These are phyloP conservation scores for Leucosticte australis DNA, from an alignment of 2,113 vertebrate species.

Conservation along the genomic window DNA sequence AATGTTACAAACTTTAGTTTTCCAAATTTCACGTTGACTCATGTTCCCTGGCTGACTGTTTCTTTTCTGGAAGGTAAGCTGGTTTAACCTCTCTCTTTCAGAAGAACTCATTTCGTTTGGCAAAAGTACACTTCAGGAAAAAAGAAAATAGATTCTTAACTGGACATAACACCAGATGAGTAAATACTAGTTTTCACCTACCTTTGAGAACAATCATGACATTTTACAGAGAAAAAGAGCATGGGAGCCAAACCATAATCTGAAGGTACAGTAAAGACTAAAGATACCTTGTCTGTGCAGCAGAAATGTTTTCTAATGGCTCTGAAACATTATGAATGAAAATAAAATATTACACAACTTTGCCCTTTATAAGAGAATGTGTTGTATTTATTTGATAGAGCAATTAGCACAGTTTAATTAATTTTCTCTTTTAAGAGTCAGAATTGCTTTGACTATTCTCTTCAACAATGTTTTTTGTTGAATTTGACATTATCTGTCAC, in stretches of 20 bases:
- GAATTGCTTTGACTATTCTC: not conserved
- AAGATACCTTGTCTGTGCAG: not conserved
- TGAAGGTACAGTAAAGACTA: not conserved
- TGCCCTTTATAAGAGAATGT: not conserved
- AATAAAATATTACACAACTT: not conserved
- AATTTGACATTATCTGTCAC: conserved; percentile 34
- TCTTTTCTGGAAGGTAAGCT: not conserved
- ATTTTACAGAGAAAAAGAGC: not conserved
- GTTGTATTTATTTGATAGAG: conserved; percentile 7
- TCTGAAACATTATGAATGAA: not conserved
- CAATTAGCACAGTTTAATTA: not conserved
- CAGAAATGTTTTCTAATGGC: not conserved
- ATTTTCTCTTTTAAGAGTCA: conserved; percentile 5
- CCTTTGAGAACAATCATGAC: not conserved
- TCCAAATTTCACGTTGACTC: not conserved
- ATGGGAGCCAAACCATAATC: not conserved
- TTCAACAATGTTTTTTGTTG: not conserved
- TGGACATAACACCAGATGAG: not conserved
- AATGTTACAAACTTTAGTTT: not conserved
- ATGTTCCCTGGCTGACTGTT: not conserved
- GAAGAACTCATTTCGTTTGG: not conserved
- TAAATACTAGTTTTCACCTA: not conserved
- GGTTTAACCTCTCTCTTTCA: not conserved
- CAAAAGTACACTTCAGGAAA: not conserved
- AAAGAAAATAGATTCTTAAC: not conserved